A percentile compares a stretch with the other conserved stretches of the same genome.
Conservation (phyloP, 2,797 vertebrate genomes). For the Zalophus californianus region DNA sequence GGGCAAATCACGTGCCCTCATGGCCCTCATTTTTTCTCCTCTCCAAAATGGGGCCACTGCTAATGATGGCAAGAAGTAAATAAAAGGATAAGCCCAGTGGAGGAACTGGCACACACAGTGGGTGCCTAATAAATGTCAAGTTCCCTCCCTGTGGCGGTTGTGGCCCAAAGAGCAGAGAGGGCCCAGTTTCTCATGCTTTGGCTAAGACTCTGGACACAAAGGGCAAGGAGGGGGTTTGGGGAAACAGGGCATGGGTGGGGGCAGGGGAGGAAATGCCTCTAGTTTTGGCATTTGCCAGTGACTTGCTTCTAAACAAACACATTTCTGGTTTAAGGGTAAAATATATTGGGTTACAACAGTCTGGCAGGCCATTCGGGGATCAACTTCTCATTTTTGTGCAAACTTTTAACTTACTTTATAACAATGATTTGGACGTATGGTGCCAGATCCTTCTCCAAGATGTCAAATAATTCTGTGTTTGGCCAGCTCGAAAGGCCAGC, state of each 20-base stretch:
- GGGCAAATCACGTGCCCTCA: neutral
- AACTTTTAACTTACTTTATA: conserved; percentile 77
- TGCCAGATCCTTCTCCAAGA: conserved; percentile 62
- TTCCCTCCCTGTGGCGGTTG: neutral
- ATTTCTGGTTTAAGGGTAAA: conserved; percentile 86
- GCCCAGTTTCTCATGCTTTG: conserved; percentile 64
- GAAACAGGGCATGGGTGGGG: conserved; percentile 57
- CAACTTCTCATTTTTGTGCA: conserved; percentile 78
- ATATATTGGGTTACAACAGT: conserved; percentile 77
- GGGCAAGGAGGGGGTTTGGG: neutral
- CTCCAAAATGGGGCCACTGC: conserved; percentile 19
- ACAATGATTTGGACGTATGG: conserved; percentile 67
- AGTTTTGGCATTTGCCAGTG: conserved; percentile 82
- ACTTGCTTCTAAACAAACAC: conserved; percentile 80
- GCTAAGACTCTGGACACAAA: conserved; percentile 26
- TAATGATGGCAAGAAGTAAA: neutral
- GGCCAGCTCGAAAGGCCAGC: conserved; percentile 65
- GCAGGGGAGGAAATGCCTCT: conserved; percentile 76
- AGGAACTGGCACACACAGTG: neutral
- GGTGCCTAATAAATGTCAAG: conserved; percentile 47
- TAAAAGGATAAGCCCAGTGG: neutral
- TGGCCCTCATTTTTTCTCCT: conserved; percentile 6
- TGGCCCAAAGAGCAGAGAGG: neutral
- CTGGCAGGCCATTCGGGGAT: conserved; percentile 79
- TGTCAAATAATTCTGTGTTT: conserved; percentile 44